Percentiles rank a stretch among this genome's conserved stretches.
phyloP scores from a whole-genome alignment of 2,113 vertebrate species.

The Seriola dumerili region DNA sequence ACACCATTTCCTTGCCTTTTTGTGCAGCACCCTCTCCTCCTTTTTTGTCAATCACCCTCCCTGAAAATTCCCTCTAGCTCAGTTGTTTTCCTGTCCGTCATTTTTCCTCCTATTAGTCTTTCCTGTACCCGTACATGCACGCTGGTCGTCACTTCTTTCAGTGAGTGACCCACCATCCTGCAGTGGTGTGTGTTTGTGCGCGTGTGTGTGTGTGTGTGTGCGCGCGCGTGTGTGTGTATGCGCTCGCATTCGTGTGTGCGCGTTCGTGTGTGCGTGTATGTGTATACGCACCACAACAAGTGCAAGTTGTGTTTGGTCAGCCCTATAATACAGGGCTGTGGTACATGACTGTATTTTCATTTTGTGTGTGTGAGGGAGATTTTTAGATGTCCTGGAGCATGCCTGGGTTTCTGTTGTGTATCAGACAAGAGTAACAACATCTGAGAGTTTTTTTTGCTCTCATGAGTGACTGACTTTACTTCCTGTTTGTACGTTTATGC shows the following conservation, averaged over 20 bases:
- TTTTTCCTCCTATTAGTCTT: background rate
- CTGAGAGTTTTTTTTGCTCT: constrained; percentile 70
- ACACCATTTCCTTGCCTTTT: constrained; percentile 18
- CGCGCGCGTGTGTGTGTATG: background rate
- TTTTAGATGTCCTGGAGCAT: constrained; percentile 53
- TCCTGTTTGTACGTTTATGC: constrained; percentile 84
- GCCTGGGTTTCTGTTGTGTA: constrained; percentile 76
- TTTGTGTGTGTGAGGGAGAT: constrained; percentile 60
- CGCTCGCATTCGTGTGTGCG: constrained; percentile 19
- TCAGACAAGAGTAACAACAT: constrained; percentile 64
- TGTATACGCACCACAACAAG: constrained; percentile 31
- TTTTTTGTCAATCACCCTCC: constrained; percentile 1
- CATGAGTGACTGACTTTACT: constrained; percentile 84
- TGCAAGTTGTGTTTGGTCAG: constrained; percentile 50
- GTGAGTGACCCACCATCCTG: constrained; percentile 43
- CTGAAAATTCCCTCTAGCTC: background rate
- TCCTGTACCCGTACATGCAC: constrained; percentile 34
- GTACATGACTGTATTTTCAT: constrained; percentile 45
- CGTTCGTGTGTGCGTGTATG: constrained; percentile 28
- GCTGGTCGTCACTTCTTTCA: constrained; percentile 22
- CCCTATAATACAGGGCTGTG: constrained; percentile 46
- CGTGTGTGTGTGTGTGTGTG: constrained; percentile 39
- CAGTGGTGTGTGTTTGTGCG: constrained; percentile 41
- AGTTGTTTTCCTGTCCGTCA: background rate
- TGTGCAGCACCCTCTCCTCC: constrained; percentile 49